These are phyloP conservation scores for Acronicta alni DNA, from an alignment of 2,888 invertebrate species.

Conservation along the genomic window DNA sequence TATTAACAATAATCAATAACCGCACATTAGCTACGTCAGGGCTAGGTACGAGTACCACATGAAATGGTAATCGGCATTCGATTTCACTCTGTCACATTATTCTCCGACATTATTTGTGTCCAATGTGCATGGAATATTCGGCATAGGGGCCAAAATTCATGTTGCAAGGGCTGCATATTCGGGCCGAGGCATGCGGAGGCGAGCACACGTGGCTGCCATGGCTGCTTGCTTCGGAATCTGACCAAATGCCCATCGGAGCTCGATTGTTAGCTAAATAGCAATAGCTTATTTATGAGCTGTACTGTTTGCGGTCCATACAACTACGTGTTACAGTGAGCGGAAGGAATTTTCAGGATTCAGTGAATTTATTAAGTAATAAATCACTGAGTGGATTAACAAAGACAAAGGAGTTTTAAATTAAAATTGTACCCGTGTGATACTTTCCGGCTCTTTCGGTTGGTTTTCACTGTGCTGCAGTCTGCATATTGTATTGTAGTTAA, in stretches of 20 bases:
- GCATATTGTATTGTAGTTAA: slow-evolving; percentile 14
- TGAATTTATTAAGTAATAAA: slow-evolving; percentile 49
- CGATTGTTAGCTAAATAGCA: slow-evolving; percentile 86
- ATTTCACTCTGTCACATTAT: slow-evolving; percentile 73
- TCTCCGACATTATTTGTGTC: slow-evolving; percentile 77
- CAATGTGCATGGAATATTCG: slow-evolving; percentile 84
- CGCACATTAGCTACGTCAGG: slow-evolving; percentile 54
- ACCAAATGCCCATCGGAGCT: slow-evolving; percentile 87
- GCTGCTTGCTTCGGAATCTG: slow-evolving; percentile 85
- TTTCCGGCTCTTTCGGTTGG: slow-evolving; percentile 11
- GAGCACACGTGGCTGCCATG: slow-evolving; percentile 86
- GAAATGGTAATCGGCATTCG: slow-evolving; percentile 69
- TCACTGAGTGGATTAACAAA: slow-evolving; percentile 41
- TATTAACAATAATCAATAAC: slow-evolving; percentile 62
- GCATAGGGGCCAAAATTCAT: slow-evolving; percentile 84
- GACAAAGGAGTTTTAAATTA: slow-evolving; percentile 41
- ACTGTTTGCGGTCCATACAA: slow-evolving; percentile 65
- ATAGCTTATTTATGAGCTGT: slow-evolving; percentile 82
- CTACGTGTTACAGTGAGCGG: slow-evolving; percentile 63
- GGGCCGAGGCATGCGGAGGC: slow-evolving; percentile 82
- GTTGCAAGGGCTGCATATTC: slow-evolving; percentile 84
- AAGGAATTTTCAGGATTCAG: slow-evolving; percentile 61
- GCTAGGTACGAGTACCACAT: slow-evolving; percentile 41
- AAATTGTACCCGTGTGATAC: slow-evolving; percentile 6
- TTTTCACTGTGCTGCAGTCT: slow-evolving; percentile 8